Evolutionary conservation across 2,888 invertebrate species (phyloP).

Genomic region (Phaonia tiefii): DNA sequence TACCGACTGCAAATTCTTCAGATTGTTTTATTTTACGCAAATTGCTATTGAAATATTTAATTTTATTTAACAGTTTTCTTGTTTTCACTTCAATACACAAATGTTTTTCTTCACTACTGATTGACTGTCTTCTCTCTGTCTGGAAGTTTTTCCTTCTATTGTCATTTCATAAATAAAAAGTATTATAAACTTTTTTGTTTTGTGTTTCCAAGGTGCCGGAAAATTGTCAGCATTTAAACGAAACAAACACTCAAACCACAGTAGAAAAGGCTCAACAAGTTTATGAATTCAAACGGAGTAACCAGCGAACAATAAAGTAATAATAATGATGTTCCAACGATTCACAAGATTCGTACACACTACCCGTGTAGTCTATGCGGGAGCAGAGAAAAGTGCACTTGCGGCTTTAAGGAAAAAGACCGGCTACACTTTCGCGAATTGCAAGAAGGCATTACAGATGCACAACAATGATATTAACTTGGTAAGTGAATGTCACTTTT

Average conservation of each 20-base stretch:
- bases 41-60: neutral
- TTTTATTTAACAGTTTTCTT: neutral
- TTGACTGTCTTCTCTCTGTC: constrained; percentile 30
- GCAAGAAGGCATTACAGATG: constrained; percentile 95
- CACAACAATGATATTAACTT: constrained; percentile 92
- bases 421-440: constrained; percentile 97
- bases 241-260: constrained; percentile 1
- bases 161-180: constrained; percentile 58
- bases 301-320: constrained; percentile 9
- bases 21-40: neutral
- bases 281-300: constrained; percentile 21
- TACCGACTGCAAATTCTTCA: neutral
- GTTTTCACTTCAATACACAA: constrained; percentile 36
- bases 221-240: constrained; percentile 51
- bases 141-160: constrained; percentile 52
- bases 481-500: constrained; percentile 83
- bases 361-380: constrained; percentile 82
- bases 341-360: constrained; percentile 83
- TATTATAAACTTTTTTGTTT: constrained; percentile 1
- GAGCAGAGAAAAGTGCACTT: constrained; percentile 87
- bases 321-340: constrained; percentile 69
- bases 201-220: constrained; percentile 57
- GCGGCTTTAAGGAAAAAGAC: constrained; percentile 95
- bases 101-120: constrained; percentile 28
- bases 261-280: constrained; percentile 42